Conservation (phyloP, 2,113 vertebrate species). For the Solenodon paradoxus region DNA sequence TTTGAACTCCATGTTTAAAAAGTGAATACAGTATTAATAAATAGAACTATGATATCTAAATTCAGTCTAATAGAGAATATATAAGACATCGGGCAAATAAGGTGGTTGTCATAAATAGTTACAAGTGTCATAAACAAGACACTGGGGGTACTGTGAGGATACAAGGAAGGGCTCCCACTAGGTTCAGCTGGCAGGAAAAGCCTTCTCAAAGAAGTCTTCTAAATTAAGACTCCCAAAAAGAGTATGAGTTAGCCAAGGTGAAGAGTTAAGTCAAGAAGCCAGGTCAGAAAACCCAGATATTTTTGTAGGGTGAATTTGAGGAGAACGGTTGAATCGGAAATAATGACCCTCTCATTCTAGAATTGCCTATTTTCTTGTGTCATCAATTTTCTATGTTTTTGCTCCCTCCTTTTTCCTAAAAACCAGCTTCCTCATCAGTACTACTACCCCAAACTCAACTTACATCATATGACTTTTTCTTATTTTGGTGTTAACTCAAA, state of each 20-base stretch:
- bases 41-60: background rate
- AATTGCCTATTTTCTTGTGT: background rate
- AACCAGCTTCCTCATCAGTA: background rate
- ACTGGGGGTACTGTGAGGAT: background rate
- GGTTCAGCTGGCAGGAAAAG: background rate
- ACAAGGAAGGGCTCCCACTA: background rate
- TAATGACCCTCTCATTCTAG: background rate
- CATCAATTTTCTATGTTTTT: background rate
- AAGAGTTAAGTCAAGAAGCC: background rate
- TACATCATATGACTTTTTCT: background rate
- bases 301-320: background rate
- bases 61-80: background rate
- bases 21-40: background rate
- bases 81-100: background rate
- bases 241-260: background rate
- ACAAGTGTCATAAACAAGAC: background rate
- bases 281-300: background rate
- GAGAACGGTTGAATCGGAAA: background rate
- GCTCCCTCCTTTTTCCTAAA: background rate
- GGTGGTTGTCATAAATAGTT: background rate
- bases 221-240: background rate
- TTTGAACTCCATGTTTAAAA: background rate
- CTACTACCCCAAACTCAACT: background rate
- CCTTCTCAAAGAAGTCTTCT: background rate
- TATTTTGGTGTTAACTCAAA: background rate